Evolutionary conservation across 1,140 invertebrate genomes (phyloP).

Genomic region (Drosophila leontia): DNA sequence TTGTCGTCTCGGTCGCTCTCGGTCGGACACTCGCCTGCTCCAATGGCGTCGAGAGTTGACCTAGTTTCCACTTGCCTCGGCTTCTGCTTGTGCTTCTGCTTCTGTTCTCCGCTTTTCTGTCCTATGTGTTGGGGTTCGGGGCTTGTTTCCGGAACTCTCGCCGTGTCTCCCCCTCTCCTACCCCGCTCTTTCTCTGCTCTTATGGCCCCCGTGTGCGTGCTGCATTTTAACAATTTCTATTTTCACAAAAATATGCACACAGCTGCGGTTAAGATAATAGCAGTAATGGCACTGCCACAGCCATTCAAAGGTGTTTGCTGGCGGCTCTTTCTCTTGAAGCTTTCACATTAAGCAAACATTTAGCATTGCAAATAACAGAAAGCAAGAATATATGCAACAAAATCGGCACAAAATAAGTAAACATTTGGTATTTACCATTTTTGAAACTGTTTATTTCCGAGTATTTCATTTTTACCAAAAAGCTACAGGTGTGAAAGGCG

Average conservation of each 20-base stretch:
- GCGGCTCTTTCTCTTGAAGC: not conserved
- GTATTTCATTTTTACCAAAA: not conserved
- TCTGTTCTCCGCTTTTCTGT: conserved; percentile 35
- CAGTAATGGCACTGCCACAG: conserved; percentile 18
- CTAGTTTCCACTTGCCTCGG: conserved; percentile 54
- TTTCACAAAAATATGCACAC: conserved; percentile 45
- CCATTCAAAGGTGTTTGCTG: not conserved
- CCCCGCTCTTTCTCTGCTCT: not conserved
- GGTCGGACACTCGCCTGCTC: conserved; percentile 60
- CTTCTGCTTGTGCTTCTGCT: conserved; percentile 9
- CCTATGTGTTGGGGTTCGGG: conserved; percentile 9
- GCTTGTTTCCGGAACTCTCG: conserved; percentile 64
- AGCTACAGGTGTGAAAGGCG: conserved; percentile 13
- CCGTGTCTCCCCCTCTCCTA: not conserved
- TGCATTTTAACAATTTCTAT: conserved; percentile 73
- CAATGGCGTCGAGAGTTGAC: conserved; percentile 75
- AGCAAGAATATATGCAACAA: not conserved
- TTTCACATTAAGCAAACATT: conserved; percentile 13
- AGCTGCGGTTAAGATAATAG: conserved; percentile 31
- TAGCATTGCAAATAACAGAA: not conserved
- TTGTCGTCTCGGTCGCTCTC: conserved; percentile 63
- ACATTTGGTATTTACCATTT: not conserved
- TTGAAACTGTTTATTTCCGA: not conserved
- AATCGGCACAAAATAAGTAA: not conserved
- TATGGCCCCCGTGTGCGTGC: conserved; percentile 42